These are phyloP conservation scores for Acromyrmex echinatior DNA, from an alignment of 1,140 invertebrate species.

Conservation along the genomic window DNA sequence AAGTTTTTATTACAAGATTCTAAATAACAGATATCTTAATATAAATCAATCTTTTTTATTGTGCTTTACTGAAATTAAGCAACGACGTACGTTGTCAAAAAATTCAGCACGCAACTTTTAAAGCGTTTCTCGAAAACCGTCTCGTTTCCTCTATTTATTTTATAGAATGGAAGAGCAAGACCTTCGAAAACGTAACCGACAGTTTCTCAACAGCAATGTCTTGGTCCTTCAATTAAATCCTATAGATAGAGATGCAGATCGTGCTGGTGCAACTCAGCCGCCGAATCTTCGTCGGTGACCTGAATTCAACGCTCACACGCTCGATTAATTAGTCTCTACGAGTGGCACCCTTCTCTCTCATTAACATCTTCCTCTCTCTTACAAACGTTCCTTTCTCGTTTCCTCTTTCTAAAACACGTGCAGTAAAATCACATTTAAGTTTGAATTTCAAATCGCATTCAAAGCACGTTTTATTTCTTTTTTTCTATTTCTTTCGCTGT, in stretches of 20 bases:
- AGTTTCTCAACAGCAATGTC: background rate
- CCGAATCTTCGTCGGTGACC: conserved; percentile 41
- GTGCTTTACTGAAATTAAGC: background rate
- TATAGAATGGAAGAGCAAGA: background rate
- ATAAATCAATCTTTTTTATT: background rate
- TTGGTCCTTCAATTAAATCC: conserved; percentile 24
- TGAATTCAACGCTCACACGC: conserved; percentile 36
- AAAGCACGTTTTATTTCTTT: background rate
- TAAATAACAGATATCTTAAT: background rate
- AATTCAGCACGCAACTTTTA: background rate
- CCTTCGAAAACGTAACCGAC: background rate
- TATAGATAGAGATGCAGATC: background rate
- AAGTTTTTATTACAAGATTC: background rate
- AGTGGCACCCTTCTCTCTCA: conserved; percentile 12
- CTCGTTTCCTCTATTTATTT: background rate
- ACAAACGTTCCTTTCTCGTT: background rate
- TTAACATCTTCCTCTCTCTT: background rate
- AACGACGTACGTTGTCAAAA: background rate
- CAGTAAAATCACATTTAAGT: background rate
- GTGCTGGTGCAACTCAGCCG: conserved; percentile 17
- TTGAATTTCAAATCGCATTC: conserved; percentile 40
- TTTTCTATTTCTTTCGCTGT: background rate
- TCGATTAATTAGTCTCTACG: conserved; percentile 48
- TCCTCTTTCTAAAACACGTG: background rate
- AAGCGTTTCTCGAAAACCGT: background rate